Percentiles rank a stretch among this genome's conserved stretches.
Conservation (phyloP, 1,140 invertebrate genomes). For the Teleopsis dalmanni region DNA sequence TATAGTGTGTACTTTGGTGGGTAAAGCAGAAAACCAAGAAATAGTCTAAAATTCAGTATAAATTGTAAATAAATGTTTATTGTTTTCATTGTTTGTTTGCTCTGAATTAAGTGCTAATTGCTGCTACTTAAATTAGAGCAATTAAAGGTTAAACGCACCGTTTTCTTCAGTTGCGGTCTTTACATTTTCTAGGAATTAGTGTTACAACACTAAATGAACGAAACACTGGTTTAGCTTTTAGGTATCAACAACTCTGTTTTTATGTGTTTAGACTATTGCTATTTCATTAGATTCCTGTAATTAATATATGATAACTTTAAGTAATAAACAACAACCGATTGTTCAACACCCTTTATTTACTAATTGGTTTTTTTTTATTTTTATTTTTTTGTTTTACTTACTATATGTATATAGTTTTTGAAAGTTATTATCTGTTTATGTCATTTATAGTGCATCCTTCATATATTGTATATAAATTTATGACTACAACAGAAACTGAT, state of each 20-base stretch:
- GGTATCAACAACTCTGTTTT: neutral
- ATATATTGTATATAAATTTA: neutral
- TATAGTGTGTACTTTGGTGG: too few species aligned
- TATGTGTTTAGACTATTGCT: neutral
- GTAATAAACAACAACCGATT: too few species aligned
- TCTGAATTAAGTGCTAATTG: constrained; percentile 4
- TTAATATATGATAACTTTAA: too few species aligned
- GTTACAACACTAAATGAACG: neutral
- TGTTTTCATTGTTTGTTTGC: neutral
- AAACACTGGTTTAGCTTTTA: neutral
- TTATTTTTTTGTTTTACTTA: neutral
- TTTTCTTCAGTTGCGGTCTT: neutral
- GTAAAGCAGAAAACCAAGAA: neutral
- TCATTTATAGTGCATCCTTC: neutral
- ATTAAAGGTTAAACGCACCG: neutral
- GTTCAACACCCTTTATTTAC: neutral
- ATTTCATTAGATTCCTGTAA: neutral
- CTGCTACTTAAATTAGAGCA: neutral
- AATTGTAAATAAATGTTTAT: neutral
- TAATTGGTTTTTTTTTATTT: neutral
- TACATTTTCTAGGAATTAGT: neutral
- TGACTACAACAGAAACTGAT: neutral
- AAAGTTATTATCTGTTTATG: neutral
- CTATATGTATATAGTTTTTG: neutral
- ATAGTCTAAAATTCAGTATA: neutral